Evolutionary conservation across 2,113 vertebrate genomes (phyloP), one percentile per base, ranked within the genome.

Genomic region (Alligator sinensis): DNA sequence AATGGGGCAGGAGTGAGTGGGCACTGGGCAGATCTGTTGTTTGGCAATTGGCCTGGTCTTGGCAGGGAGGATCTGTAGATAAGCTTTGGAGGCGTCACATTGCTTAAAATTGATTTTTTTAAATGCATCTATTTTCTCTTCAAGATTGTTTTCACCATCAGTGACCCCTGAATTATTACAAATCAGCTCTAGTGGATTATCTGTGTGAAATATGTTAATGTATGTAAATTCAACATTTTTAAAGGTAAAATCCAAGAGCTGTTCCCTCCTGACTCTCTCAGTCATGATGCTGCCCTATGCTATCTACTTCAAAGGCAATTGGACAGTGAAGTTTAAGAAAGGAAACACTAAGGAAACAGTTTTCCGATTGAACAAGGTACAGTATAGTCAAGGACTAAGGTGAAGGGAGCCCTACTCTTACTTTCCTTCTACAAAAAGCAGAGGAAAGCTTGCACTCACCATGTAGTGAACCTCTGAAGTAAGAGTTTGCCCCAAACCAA

Each of bases 251-350:
- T 99, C 86, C 98, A 98, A 96, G 98, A 99, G 28, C 96, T 99
- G 10, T 98, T 99, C 91, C 97, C 97, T 92, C 84, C 96, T 62
- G 98, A 97, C 47, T 97, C 97, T 17, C 97, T 99, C 77, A 97
- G 91, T 24, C 4, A 93, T 6, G 97, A 97, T 84, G 98, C 98
- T 3, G 96, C 98, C 30, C 89, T 99, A 92, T 66, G 99, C 98
- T 60, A 98, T 99, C 82, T 99, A 99, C 97, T 99, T 99, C 96
- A 99, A 99, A 97, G 99, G 99, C 91, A 98, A 98, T 66, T 99
- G 99, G 99, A 96, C 90, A 92, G 95, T 93, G 58, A 96, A 95
- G 84, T 99, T 99, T 96, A 82, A 98, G 62, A 95, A 96, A 81
- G 92, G 94, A 64, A 81, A 98, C 25, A 99, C 99, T 4, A 91